These are phyloP conservation scores for Hippocampus comes DNA, from an alignment of 2,113 vertebrate genomes.

Conservation along the genomic window DNA sequence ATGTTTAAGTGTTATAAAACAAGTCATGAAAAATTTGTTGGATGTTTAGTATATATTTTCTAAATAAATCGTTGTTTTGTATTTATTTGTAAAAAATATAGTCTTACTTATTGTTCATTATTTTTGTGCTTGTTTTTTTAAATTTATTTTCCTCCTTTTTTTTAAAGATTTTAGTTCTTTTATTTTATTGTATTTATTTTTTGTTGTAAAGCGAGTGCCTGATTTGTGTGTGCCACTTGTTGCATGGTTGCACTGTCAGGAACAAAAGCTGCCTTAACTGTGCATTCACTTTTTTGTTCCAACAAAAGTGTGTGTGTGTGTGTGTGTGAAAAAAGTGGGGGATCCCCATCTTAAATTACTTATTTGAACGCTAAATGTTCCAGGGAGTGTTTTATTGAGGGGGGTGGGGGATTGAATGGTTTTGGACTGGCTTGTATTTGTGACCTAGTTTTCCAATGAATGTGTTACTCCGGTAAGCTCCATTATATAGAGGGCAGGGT, in stretches of 20 bases:
- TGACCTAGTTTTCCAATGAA: constrained; percentile 51
- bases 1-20: too few species aligned
- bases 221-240: constrained; percentile 50
- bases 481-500: background rate
- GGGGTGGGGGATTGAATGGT: constrained; percentile 39
- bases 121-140: too few species aligned
- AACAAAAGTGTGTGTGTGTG: constrained; percentile 17
- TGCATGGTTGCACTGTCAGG: constrained; percentile 70
- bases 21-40: too few species aligned
- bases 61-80: background rate
- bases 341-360: constrained; percentile 48
- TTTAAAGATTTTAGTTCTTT: background rate
- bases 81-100: background rate
- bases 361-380: constrained; percentile 38
- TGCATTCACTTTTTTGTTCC: constrained; percentile 68
- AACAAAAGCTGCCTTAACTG: constrained; percentile 74
- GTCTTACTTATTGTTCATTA: too few species aligned
- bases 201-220: background rate
- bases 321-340: constrained; percentile 12
- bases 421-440: constrained; percentile 43
- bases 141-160: too few species aligned
- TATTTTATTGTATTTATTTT: background rate
- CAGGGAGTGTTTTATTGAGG: constrained; percentile 40
- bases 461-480: constrained; percentile 40
- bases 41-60: too few species aligned